phyloP scores from a whole-genome alignment of 1,140 invertebrate species.

The Drosophila melanogaster region DNA sequence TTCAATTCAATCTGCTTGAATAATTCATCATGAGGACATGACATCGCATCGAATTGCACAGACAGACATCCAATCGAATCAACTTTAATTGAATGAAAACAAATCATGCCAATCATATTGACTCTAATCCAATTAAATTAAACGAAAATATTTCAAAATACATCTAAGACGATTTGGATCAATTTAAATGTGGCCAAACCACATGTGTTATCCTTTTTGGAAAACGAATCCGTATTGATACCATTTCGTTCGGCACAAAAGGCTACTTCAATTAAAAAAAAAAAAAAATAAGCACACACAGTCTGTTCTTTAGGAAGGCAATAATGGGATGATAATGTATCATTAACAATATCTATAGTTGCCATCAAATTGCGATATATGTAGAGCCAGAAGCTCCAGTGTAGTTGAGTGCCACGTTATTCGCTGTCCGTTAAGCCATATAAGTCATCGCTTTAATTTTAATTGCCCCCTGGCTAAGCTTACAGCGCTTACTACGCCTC shows the following conservation, averaged over 20 bases:
- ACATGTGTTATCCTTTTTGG: neutral
- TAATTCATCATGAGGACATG: slow-evolving; percentile 37
- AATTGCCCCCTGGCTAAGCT: slow-evolving; percentile 39
- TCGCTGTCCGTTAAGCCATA: slow-evolving; percentile 32
- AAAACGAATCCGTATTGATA: neutral
- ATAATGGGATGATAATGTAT: neutral
- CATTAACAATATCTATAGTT: slow-evolving; percentile 1
- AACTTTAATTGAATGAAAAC: slow-evolving; percentile 46
- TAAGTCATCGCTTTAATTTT: slow-evolving; percentile 49
- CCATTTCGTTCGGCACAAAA: too few species aligned
- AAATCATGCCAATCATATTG: slow-evolving; percentile 41
- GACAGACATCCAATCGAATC: slow-evolving; percentile 24
- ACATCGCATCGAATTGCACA: slow-evolving; percentile 7
- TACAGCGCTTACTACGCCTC: slow-evolving; percentile 9
- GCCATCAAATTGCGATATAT: slow-evolving; percentile 4
- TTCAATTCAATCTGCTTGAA: slow-evolving; percentile 26
- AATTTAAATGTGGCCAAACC: slow-evolving; percentile 3
- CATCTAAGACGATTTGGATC: slow-evolving; percentile 16
- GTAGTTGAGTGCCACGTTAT: slow-evolving; percentile 10
- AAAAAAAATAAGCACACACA: too few species aligned
- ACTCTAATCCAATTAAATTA: slow-evolving; percentile 38
- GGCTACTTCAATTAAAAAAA: too few species aligned
- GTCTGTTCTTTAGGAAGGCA: too few species aligned
- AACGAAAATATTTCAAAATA: slow-evolving; percentile 20
- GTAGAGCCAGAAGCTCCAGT: slow-evolving; percentile 7